phyloP scores from a whole-genome alignment of 2,888 invertebrate genomes.

The Sturmia bella region DNA sequence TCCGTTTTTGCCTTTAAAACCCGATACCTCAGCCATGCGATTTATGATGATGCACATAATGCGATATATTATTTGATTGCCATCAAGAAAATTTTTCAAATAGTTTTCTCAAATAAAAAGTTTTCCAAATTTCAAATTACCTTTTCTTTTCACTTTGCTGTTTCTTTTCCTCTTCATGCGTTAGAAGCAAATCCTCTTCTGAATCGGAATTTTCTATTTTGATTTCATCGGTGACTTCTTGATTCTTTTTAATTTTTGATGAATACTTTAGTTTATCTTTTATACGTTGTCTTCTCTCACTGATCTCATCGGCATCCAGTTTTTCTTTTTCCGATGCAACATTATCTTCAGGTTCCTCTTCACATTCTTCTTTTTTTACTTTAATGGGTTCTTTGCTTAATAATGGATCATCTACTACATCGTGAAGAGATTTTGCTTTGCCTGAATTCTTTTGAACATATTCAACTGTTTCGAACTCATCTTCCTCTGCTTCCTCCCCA shows the following conservation, averaged over 20 bases:
- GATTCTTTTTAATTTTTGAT: slow-evolving; percentile 71
- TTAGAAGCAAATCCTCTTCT: slow-evolving; percentile 84
- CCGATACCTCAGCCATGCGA: too few relatives aligned
- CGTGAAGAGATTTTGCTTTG: slow-evolving; percentile 97
- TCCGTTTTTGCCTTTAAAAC: too few relatives aligned
- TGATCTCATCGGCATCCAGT: slow-evolving; percentile 77
- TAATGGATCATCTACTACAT: slow-evolving; percentile 94
- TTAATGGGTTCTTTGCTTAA: slow-evolving; percentile 88
- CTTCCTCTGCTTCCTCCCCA: slow-evolving; percentile 97
- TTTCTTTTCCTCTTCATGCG: slow-evolving; percentile 85
- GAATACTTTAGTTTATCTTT: slow-evolving; percentile 82
- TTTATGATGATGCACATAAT: too few relatives aligned
- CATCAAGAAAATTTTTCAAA: too few relatives aligned
- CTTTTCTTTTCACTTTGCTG: slow-evolving; percentile 83
- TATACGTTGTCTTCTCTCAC: slow-evolving; percentile 78
- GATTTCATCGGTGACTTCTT: slow-evolving; percentile 38
- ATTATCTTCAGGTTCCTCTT: slow-evolving; percentile 70
- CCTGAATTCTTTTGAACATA: slow-evolving; percentile 86
- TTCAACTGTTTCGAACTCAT: slow-evolving; percentile 91
- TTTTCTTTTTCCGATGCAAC: slow-evolving; percentile 75
- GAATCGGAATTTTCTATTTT: slow-evolving; percentile 78
- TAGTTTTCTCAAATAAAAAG: slow-evolving; percentile 5
- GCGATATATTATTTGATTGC: too few relatives aligned
- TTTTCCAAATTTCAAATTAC: too few relatives aligned
- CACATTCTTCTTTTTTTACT: slow-evolving; percentile 61